Evolutionary conservation across 2,888 invertebrate genomes (phyloP).

Genomic region (Ischnus inquisitorius): DNA sequence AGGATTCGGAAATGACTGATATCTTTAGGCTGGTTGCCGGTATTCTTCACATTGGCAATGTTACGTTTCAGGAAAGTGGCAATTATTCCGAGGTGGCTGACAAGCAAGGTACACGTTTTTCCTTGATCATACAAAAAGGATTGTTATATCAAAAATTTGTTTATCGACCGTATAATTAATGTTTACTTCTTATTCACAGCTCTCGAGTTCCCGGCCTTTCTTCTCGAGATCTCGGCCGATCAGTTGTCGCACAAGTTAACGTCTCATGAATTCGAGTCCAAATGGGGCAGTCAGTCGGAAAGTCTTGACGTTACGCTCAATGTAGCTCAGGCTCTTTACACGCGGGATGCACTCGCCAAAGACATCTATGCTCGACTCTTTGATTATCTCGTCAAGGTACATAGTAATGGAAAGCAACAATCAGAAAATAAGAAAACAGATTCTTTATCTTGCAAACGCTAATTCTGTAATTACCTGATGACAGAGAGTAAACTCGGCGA

Average conservation of each 20-base stretch:
- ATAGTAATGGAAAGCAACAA: not conserved
- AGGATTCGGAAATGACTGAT: conserved; percentile 86
- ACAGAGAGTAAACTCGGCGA: conserved; percentile 89
- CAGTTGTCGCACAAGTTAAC: conserved; percentile 87
- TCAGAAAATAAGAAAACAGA: not conserved
- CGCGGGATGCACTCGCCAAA: conserved; percentile 89
- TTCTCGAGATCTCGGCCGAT: conserved; percentile 87
- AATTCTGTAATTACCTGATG: conserved; percentile 67
- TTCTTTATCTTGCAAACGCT: not conserved
- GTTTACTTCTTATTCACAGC: conserved; percentile 83
- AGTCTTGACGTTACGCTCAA: conserved; percentile 89
- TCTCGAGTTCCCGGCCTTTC: conserved; percentile 88
- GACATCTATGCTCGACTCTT: conserved; percentile 89
- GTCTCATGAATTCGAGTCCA: conserved; percentile 89
- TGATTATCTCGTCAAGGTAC: conserved; percentile 88
- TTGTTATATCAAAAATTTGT: not conserved
- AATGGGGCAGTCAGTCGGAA: conserved; percentile 89
- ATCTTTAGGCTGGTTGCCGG: conserved; percentile 88
- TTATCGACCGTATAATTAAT: not conserved
- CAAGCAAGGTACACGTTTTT: conserved; percentile 86
- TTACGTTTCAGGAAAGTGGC: conserved; percentile 87
- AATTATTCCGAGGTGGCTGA: conserved; percentile 87
- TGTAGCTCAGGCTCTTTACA: conserved; percentile 88
- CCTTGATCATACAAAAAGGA: conserved; percentile 2
- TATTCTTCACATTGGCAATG: conserved; percentile 89